A percentile compares a stretch with the other conserved stretches of the same genome.
These are phyloP conservation scores for Aldabrachelys gigantea DNA, from an alignment of 2,113 vertebrate species.

Conservation along the genomic window DNA sequence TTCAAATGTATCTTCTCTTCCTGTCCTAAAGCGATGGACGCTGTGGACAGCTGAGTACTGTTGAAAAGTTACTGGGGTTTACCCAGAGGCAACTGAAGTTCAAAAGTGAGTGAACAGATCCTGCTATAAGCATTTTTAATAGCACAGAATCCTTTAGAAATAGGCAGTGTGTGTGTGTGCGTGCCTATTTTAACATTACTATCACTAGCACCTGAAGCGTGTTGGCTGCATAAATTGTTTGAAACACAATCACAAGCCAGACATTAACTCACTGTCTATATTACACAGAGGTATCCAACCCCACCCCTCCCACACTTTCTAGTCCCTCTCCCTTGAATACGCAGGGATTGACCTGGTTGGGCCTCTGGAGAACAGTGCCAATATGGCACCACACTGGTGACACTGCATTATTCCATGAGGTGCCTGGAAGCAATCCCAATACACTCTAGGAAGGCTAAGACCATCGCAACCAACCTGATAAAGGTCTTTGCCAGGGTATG, in stretches of 20 bases:
- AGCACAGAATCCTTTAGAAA: neutral
- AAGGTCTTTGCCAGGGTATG: neutral
- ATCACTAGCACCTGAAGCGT: neutral
- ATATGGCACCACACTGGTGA: neutral
- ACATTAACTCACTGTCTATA: neutral
- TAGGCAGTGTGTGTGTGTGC: no score
- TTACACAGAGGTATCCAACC: neutral
- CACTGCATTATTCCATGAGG: neutral
- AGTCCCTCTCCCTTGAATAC: no score
- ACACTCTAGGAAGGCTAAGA: neutral
- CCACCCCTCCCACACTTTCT: neutral
- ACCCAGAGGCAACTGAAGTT: neutral
- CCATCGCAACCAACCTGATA: neutral
- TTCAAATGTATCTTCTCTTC: neutral
- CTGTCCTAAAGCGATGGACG: neutral
- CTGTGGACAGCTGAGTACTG: neutral
- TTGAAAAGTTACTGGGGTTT: neutral
- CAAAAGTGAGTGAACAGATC: neutral
- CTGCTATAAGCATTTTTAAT: neutral
- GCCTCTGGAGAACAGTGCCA: no score
- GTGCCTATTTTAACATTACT: neutral
- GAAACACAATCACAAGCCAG: neutral
- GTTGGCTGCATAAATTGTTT: neutral
- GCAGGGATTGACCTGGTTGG: no score
- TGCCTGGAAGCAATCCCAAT: neutral